Evolutionary conservation across 2,113 vertebrate species (phyloP).

Genomic region (Xiphophorus hellerii): DNA sequence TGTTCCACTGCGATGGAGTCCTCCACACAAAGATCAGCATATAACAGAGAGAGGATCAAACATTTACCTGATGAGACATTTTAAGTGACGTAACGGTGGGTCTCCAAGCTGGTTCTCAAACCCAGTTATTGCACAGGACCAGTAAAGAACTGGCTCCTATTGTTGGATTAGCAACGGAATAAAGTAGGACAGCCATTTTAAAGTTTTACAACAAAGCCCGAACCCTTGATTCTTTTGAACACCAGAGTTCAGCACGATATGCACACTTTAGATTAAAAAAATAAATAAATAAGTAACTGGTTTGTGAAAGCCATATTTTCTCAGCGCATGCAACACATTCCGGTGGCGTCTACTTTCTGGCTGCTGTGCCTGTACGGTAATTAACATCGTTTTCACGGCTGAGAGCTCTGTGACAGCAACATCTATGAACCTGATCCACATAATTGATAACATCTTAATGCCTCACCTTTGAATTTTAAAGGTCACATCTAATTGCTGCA

Average conservation of each 20-base stretch:
- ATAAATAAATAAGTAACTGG: too few species aligned
- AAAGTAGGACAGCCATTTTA: background rate
- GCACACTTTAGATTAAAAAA: background rate
- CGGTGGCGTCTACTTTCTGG: slow-evolving; percentile 22
- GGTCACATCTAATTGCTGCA: slow-evolving; percentile 70
- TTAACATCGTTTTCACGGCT: slow-evolving; percentile 64
- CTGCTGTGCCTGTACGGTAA: slow-evolving; percentile 26
- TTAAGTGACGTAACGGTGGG: background rate
- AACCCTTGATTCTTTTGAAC: background rate
- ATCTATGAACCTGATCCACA: slow-evolving; percentile 62
- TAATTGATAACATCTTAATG: slow-evolving; percentile 80
- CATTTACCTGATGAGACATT: background rate
- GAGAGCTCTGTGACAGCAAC: slow-evolving; percentile 65
- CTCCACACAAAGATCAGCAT: background rate
- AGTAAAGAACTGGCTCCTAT: background rate
- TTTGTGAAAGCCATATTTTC: background rate
- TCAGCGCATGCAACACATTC: slow-evolving; percentile 10
- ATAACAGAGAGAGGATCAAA: background rate
- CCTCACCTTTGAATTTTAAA: slow-evolving; percentile 77
- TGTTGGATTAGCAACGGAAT: background rate
- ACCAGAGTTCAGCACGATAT: background rate
- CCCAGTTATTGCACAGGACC: background rate
- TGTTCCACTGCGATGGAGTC: too few species aligned
- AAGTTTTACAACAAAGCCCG: background rate
- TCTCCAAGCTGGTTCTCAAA: background rate